Conservation (phyloP, 2,797 vertebrate genomes). For the Cottoperca gobio region DNA sequence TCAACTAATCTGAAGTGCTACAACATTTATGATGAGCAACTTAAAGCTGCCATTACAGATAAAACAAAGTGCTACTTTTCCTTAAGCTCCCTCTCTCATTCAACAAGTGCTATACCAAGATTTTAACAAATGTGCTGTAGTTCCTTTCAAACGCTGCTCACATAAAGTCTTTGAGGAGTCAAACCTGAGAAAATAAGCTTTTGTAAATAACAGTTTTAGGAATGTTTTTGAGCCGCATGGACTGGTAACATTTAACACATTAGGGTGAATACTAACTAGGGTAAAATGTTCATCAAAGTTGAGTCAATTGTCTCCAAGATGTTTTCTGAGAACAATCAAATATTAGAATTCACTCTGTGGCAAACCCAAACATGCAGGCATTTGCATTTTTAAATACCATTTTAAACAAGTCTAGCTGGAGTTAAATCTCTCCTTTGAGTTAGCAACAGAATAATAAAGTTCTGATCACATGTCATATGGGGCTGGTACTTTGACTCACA, state of each 20-base stretch:
- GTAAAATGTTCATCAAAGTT: background rate
- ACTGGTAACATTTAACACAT: slow-evolving; percentile 17
- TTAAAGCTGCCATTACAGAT: background rate
- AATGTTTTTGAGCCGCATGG: slow-evolving; percentile 16
- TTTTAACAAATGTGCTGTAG: background rate
- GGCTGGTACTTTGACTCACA: slow-evolving; percentile 86
- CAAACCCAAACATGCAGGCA: slow-evolving; percentile 6
- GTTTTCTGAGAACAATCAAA: background rate
- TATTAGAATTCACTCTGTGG: background rate
- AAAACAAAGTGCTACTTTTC: background rate
- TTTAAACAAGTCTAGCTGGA: background rate
- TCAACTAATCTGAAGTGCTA: background rate
- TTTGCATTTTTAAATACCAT: background rate
- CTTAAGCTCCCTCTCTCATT: background rate
- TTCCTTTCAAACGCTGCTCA: background rate
- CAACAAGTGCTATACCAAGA: background rate
- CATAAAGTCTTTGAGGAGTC: background rate
- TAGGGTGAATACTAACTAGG: background rate
- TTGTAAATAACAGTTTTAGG: background rate
- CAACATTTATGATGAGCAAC: background rate
- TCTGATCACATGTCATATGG: slow-evolving; percentile 1
- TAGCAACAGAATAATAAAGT: background rate
- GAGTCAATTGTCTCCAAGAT: background rate
- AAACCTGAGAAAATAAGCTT: background rate
- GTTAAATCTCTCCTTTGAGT: background rate